phyloP scores from a whole-genome alignment of 64 coral and sea anemone species.

The Anthopleura sola region DNA sequence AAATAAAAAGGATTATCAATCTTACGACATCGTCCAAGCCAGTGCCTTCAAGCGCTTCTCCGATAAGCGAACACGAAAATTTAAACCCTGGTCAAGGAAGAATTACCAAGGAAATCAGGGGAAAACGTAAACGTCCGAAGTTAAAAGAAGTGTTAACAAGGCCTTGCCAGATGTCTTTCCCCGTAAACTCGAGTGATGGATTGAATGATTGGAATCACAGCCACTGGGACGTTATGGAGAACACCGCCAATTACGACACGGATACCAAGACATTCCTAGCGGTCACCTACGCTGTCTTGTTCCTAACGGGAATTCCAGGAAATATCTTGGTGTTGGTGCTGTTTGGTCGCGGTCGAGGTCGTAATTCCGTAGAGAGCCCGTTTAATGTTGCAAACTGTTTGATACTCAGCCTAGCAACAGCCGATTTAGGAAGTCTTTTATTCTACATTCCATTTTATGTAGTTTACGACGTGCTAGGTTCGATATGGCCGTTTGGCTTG shows the following conservation, averaged over 20 bases:
- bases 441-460: slow-evolving; percentile 50
- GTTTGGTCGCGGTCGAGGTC: neutral
- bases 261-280: neutral
- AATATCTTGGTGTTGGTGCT: neutral
- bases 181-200: neutral
- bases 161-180: neutral
- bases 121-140: neutral
- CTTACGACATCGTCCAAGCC: no score
- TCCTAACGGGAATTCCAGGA: neutral
- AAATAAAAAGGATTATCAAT: no score
- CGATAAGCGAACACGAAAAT: no score
- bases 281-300: neutral
- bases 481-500: slow-evolving; percentile 56
- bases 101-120: neutral
- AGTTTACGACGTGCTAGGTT: slow-evolving; percentile 33
- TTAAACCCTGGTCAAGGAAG: no score
- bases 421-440: slow-evolving; percentile 42
- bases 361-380: neutral
- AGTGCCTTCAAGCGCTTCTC: no score
- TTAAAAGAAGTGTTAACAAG: neutral
- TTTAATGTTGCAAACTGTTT: slow-evolving; percentile 16
- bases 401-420: slow-evolving; percentile 36
- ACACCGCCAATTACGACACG: neutral
- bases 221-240: neutral
- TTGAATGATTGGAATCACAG: neutral